These are phyloP conservation scores for Atractosteus spatula DNA, from an alignment of 2,113 vertebrate species.

Conservation along the genomic window DNA sequence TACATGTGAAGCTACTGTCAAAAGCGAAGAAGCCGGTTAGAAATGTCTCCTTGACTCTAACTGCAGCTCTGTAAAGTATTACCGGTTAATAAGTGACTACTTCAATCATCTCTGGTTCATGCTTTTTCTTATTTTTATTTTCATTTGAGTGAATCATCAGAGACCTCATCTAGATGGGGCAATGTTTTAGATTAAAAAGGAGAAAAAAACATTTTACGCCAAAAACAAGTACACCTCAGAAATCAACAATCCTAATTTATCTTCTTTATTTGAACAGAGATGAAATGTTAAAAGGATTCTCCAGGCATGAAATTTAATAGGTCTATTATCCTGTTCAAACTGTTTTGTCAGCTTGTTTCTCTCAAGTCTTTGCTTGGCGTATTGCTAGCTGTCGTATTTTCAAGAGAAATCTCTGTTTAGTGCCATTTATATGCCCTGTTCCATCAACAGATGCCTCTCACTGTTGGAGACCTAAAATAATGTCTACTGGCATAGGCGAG, in stretches of 20 bases:
- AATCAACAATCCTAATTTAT: constrained; percentile 2
- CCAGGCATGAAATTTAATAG: constrained; percentile 13
- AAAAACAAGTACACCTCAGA: not conserved
- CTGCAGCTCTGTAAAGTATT: no score
- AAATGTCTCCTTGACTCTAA: no score
- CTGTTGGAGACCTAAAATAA: no score
- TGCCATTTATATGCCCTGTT: no score
- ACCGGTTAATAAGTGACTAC: no score
- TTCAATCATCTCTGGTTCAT: not conserved
- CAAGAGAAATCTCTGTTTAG: no score
- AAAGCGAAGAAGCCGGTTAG: no score
- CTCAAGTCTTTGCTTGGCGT: not conserved
- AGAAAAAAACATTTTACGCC: not conserved
- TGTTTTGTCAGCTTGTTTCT: not conserved
- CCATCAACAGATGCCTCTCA: no score
- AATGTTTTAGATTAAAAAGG: not conserved
- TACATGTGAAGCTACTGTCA: no score
- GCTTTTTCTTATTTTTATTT: not conserved
- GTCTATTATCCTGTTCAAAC: constrained; percentile 14
- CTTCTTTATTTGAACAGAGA: not conserved
- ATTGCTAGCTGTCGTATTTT: no score
- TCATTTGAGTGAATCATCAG: not conserved
- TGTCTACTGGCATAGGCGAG: no score
- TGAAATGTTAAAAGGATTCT: constrained; percentile 5
- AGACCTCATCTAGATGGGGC: not conserved